Conservation (phyloP, 2,888 invertebrate genomes). For the Laspeyria flexula region DNA sequence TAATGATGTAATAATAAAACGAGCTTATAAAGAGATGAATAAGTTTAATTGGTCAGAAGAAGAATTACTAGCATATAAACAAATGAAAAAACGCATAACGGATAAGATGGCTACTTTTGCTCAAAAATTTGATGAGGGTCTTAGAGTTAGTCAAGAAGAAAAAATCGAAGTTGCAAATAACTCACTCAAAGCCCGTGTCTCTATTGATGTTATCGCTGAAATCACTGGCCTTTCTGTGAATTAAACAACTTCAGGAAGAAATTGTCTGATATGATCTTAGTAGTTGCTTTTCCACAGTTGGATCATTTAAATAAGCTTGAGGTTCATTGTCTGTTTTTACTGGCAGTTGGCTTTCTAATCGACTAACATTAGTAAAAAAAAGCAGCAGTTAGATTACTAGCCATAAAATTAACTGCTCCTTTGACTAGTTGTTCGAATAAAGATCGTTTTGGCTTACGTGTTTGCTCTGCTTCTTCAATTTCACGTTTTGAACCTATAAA, state of each 20-base stretch:
- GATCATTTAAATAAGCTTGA: no score
- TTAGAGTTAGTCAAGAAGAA: not conserved
- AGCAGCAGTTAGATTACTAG: no score
- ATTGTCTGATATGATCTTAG: no score
- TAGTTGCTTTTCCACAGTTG: no score
- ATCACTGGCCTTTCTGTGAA: slow-evolving; percentile 7
- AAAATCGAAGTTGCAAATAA: not conserved
- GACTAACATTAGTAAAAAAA: no score
- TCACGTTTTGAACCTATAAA: slow-evolving; percentile 25
- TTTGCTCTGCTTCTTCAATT: slow-evolving; percentile 25
- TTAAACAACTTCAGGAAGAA: no score
- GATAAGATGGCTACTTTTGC: not conserved
- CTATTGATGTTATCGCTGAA: slow-evolving; percentile 24
- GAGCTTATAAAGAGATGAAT: not conserved
- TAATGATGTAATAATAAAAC: not conserved
- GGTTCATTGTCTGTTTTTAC: no score
- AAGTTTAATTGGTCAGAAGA: not conserved
- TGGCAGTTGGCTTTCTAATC: no score
- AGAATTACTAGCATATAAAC: not conserved
- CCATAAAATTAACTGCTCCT: no score
- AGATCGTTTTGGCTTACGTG: not conserved
- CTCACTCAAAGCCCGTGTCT: slow-evolving; percentile 21
- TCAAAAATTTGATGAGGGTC: not conserved
- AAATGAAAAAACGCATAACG: not conserved
- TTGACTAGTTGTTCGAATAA: no score